These are phyloP conservation scores for Cantharis flavilabris DNA, from an alignment of 2,888 invertebrate species.

Conservation along the genomic window DNA sequence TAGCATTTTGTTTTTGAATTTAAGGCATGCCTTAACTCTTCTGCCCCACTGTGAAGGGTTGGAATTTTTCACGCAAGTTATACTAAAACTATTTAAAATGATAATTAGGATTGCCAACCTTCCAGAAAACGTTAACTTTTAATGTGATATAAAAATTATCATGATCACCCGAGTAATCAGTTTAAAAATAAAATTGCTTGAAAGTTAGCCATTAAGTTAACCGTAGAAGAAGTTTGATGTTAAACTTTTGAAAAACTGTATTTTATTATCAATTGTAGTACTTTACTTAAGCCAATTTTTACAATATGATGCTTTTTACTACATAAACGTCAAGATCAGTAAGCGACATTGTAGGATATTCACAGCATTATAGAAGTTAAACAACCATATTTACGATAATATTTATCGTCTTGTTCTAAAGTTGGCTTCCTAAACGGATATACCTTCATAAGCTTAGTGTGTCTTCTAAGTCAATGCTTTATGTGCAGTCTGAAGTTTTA, in stretches of 20 bases:
- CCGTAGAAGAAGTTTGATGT: not conserved
- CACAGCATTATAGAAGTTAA: slow-evolving; percentile 22
- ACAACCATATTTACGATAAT: slow-evolving; percentile 24
- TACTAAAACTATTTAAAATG: not conserved
- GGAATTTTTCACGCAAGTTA: too few relatives aligned
- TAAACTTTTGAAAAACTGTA: not conserved
- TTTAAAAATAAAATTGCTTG: not conserved
- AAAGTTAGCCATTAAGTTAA: not conserved
- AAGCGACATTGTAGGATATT: slow-evolving; percentile 10
- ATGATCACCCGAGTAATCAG: too few relatives aligned
- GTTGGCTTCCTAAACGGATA: slow-evolving; percentile 19
- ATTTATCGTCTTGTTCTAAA: slow-evolving; percentile 22
- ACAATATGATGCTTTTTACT: slow-evolving; percentile 8
- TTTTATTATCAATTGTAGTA: not conserved
- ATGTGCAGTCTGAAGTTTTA: not conserved
- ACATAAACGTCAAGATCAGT: slow-evolving; percentile 22
- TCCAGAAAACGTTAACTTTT: not conserved
- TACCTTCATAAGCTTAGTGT: slow-evolving; percentile 11
- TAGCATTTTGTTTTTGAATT: too few relatives aligned
- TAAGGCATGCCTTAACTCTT: too few relatives aligned
- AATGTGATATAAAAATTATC: not conserved
- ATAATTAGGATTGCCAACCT: not conserved
- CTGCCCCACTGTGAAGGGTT: too few relatives aligned
- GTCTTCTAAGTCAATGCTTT: not conserved
- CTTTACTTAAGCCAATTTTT: slow-evolving; percentile 11